These are phyloP conservation scores for Drosophila atripex DNA, from an alignment of 2,888 invertebrate genomes.

Conservation along the genomic window DNA sequence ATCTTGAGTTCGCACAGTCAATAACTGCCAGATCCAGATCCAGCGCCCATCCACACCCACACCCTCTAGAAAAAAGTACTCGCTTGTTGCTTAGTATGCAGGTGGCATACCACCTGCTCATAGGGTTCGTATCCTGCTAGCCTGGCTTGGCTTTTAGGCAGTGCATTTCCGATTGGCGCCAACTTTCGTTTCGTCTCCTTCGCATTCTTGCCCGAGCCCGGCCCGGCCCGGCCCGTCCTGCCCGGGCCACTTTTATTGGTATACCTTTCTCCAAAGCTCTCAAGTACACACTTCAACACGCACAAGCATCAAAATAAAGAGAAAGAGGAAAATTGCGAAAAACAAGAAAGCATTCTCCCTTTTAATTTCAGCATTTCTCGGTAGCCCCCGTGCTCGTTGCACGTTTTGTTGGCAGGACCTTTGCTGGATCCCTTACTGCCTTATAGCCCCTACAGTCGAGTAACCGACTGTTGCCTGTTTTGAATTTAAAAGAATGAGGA, in stretches of 20 bases:
- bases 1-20: constrained; percentile 58
- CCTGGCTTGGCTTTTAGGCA: constrained; percentile 51
- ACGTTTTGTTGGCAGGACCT: constrained; percentile 20
- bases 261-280: constrained; percentile 45
- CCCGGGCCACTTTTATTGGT: constrained; percentile 41
- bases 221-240: constrained; percentile 6
- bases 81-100: constrained; percentile 70
- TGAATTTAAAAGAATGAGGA: constrained; percentile 73
- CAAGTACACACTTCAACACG: constrained; percentile 64
- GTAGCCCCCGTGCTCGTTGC: constrained; percentile 21
- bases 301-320: constrained; percentile 30
- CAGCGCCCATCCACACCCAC: background rate
- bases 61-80: constrained; percentile 13
- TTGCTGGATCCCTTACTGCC: background rate
- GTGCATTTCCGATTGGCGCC: constrained; percentile 60
- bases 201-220: constrained; percentile 21
- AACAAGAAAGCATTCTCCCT: constrained; percentile 60
- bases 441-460: constrained; percentile 22
- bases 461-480: constrained; percentile 65
- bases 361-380: constrained; percentile 73
- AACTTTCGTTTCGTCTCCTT: constrained; percentile 30
- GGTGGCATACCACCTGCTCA: constrained; percentile 42
- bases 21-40: constrained; percentile 47
- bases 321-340: constrained; percentile 36
- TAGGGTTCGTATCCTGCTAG: constrained; percentile 10